phyloP scores from a whole-genome alignment of 2,888 invertebrate species.

The Agrotis clavis region DNA sequence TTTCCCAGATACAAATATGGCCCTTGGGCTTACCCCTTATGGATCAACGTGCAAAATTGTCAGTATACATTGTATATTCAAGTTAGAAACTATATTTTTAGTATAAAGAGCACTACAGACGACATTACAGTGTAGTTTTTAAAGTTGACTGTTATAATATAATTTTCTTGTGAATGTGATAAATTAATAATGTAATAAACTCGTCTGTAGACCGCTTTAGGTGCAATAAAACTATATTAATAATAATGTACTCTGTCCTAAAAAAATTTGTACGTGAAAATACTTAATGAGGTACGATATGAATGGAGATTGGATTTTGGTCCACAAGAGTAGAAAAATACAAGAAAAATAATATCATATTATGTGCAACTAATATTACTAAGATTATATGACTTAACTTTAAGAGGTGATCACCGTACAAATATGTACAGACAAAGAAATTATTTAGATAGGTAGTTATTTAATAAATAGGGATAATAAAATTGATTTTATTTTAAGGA shows the following conservation, averaged over 20 bases:
- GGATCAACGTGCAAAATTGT: constrained; percentile 10
- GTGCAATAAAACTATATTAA: constrained; percentile 32
- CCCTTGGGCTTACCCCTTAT: constrained; percentile 22
- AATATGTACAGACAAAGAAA: background rate
- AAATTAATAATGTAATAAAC: constrained; percentile 15
- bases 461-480: constrained; percentile 20
- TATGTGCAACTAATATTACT: constrained; percentile 19
- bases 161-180: background rate
- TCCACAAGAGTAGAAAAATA: constrained; percentile 42
- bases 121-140: background rate
- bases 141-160: background rate
- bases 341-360: constrained; percentile 9
- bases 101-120: constrained; percentile 31
- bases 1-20: constrained; percentile 13
- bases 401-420: background rate
- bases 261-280: constrained; percentile 50
- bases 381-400: background rate
- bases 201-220: constrained; percentile 18
- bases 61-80: constrained; percentile 15
- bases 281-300: constrained; percentile 49
- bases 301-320: constrained; percentile 42
- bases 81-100: constrained; percentile 26
- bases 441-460: constrained; percentile 13
- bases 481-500: constrained; percentile 10
- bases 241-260: constrained; percentile 23